Evolutionary conservation across 2,797 vertebrate species (phyloP).

Genomic region (Tapirus indicus): DNA sequence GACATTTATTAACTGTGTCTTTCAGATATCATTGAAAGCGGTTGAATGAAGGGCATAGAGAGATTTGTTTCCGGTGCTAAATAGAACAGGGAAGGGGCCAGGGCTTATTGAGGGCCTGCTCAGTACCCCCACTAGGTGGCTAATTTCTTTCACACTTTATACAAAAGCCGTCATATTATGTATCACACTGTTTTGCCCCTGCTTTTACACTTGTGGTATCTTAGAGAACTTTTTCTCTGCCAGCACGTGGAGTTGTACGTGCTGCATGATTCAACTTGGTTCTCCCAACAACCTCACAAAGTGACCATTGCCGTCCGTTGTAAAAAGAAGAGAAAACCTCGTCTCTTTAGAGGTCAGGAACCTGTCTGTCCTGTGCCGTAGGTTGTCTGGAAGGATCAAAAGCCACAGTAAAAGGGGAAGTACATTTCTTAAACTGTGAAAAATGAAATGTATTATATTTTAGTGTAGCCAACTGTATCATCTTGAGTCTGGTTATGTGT

Average conservation of each 20-base stretch:
- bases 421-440: not conserved
- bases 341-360: not conserved
- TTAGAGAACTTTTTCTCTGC: not conserved
- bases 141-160: not conserved
- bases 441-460: not conserved
- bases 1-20: too few relatives aligned
- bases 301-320: too few relatives aligned
- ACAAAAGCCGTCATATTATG: fast-evolving
- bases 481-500: not conserved
- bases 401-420: not conserved
- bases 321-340: not conserved
- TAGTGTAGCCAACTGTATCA: not conserved
- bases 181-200: fast-evolving
- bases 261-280: fast-evolving
- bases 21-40: not conserved
- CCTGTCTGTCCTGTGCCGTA: not conserved
- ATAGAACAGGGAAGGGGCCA: too few relatives aligned
- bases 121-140: not conserved
- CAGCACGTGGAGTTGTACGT: fast-evolving
- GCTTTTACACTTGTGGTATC: not conserved
- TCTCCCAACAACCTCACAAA: not conserved
- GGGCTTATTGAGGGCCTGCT: not conserved
- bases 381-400: not conserved
- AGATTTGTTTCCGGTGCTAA: not conserved
- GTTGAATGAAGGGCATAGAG: too few relatives aligned